Evolutionary conservation across 2,888 invertebrate genomes (phyloP), one percentile per base, ranked within the genome.

Genomic region (Chloromyia formosa): DNA sequence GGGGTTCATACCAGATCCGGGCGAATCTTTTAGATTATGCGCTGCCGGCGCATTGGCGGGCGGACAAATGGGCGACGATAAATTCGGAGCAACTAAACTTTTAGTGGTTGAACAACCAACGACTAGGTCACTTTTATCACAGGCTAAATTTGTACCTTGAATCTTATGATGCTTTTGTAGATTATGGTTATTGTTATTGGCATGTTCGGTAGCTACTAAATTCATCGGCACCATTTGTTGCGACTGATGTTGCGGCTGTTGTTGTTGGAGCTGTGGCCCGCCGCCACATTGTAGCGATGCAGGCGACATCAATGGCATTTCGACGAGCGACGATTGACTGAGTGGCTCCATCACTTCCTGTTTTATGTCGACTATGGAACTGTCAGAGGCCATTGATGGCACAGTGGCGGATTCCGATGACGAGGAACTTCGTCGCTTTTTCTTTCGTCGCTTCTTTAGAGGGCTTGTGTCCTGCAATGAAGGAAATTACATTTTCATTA

Each of bases 401-500:
- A 81, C 80, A 75, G 80, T 82, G 56, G 82, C 82, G 3, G 85
- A 85, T 75, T 85, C 84, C 1, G 85, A 85, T 5, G 84, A 85
- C 27, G 84, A 82, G 3, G 85, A 84, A 1, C 84, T 83, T 77
- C 84, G 82, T 72, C 84, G 82, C 76, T 84, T 84, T 80, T 85
- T 85, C 80, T 85, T 85, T 73, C 85, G 83, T 7, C 85, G 82
- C 75, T 85, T 85, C 77, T 85, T 85, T 18, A 84, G 77, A 1
- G 84, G 82, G 42, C 84, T 84, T 77, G 82, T 81, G 74, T 84
- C 84, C 84, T 85, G 56, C 5, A 76, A 49, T n/a, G n/a, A 61
- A 68, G 22, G 40, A 42, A 68, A 23, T 60, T 22, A 58, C 18
- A 7, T n/a, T 3, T n/a, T 0, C 9, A 5, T 12, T 53, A 2